phyloP scores from a whole-genome alignment of 2,113 vertebrate species.

The Anthoscopus minutus region DNA sequence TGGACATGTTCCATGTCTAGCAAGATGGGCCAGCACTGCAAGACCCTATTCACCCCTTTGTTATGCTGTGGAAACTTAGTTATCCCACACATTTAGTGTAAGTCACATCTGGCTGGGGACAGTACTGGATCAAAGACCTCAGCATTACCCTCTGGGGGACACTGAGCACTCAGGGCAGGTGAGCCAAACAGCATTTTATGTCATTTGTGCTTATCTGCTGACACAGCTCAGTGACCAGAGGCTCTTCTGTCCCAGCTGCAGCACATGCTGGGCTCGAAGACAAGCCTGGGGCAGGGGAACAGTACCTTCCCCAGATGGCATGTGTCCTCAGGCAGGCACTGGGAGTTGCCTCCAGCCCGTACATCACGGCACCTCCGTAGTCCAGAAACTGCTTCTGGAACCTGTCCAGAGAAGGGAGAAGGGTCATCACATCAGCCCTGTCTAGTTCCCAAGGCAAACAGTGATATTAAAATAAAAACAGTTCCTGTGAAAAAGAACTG shows the following conservation, averaged over 20 bases:
- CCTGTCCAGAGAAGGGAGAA: constrained; percentile 54
- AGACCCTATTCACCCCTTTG: not conserved
- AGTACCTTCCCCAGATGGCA: constrained; percentile 87
- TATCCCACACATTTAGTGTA: not conserved
- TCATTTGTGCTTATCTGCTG: not conserved
- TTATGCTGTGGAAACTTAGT: not conserved
- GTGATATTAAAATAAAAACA: not conserved
- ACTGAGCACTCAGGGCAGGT: not conserved
- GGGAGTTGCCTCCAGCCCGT: constrained; percentile 80
- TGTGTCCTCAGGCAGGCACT: constrained; percentile 79
- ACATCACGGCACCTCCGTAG: constrained; percentile 85
- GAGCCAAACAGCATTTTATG: not conserved
- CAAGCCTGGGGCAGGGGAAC: not conserved
- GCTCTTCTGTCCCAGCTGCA: not conserved
- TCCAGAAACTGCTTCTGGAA: constrained; percentile 83
- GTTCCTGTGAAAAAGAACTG: not conserved
- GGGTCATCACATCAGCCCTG: not conserved
- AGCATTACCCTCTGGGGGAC: rapidly evolving
- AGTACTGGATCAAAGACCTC: not conserved
- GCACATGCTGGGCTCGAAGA: not conserved
- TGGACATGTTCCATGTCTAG: not conserved
- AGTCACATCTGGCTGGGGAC: not conserved
- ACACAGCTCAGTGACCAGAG: not conserved
- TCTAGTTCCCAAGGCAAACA: not conserved
- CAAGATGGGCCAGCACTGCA: not conserved